Percentiles rank a stretch among this genome's conserved stretches.
phyloP scores from a whole-genome alignment of 2,888 invertebrate species.

The Subacronicta megacephala region DNA sequence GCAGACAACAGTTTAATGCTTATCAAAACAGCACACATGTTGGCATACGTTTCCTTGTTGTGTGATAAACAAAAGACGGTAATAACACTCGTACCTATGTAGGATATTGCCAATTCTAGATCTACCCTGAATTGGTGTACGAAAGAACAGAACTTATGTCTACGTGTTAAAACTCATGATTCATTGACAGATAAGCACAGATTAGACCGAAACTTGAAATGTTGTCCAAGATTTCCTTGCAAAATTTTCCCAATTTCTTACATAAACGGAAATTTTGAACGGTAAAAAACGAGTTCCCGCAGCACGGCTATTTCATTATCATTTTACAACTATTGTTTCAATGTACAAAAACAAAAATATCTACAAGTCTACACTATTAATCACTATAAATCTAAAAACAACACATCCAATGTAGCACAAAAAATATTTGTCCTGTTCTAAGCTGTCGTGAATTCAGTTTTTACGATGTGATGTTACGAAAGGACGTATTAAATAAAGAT shows the following conservation, averaged over 20 bases:
- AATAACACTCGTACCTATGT: conserved; percentile 1
- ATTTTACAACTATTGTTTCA: not conserved
- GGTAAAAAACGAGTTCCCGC: no score
- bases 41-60: conserved; percentile 25
- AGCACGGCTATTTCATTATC: not conserved
- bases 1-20: conserved; percentile 22
- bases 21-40: conserved; percentile 19
- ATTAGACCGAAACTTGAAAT: no score
- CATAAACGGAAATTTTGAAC: no score
- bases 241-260: no score
- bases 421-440: conserved; percentile 58
- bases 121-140: no score
- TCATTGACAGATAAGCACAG: no score
- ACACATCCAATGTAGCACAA: conserved; percentile 49
- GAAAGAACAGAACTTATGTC: no score
- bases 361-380: conserved; percentile 7
- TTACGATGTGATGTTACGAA: conserved; percentile 69
- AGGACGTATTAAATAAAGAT: conserved; percentile 83
- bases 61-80: conserved; percentile 14
- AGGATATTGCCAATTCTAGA: no score
- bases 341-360: not conserved
- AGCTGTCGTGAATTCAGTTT: conserved; percentile 69
- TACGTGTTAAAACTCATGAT: no score
- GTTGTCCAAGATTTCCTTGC: no score
- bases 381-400: conserved; percentile 32